Evolutionary conservation across 2,797 vertebrate species (phyloP), one percentile per base, ranked within the genome.

Genomic region (Melanogrammus aeglefinus): DNA sequence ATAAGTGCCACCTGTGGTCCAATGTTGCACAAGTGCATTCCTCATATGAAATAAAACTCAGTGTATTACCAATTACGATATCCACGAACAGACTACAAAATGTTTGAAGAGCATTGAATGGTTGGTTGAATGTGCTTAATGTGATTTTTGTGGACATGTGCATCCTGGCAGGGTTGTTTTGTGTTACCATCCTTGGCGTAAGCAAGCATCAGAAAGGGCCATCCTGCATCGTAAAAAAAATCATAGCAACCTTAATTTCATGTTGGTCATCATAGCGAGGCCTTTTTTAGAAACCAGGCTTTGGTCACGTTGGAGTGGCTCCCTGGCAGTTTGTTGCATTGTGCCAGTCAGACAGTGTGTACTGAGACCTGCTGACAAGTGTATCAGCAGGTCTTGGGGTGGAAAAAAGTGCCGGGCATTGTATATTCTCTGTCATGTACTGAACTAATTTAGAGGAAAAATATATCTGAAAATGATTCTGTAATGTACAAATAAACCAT

Each of bases 391-490:
- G n/a, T n/a, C n/a, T n/a, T n/a, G n/a, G 31, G 81, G 79, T 82
- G 85, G 86, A 86, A 85, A 88, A 86, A 85, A 86, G 81, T 91
- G 83, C 87, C 88, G 91, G 84, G 80, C 91, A 88, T 91, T 92
- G 88, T 92, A 91, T 92, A 91, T 92, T 89, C 86, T 93, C 88
- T 92, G 89, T 94, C 87, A 93, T 91, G 91, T 93, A 91, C 85
- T 90, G 78, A 92, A 92, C 83, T 93, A 93, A 93, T 93, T 93
- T 93, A 92, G 88, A 94, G 85, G 89, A 89, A 92, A 87, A 91
- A 88, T 93, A 92, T 93, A 93, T 94, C 94, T 95, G 92, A 94
- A 90, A 92, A 91, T 93, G 91, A 93, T 86, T 86, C 88, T 89
- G 88, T 91, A 90, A 89, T 90, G 90, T 90, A 92, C 88, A 90